Percentiles rank a stretch among this genome's conserved stretches.
These are phyloP conservation scores for Melopsittacus undulatus DNA, from an alignment of 2,797 vertebrate genomes.

Conservation along the genomic window DNA sequence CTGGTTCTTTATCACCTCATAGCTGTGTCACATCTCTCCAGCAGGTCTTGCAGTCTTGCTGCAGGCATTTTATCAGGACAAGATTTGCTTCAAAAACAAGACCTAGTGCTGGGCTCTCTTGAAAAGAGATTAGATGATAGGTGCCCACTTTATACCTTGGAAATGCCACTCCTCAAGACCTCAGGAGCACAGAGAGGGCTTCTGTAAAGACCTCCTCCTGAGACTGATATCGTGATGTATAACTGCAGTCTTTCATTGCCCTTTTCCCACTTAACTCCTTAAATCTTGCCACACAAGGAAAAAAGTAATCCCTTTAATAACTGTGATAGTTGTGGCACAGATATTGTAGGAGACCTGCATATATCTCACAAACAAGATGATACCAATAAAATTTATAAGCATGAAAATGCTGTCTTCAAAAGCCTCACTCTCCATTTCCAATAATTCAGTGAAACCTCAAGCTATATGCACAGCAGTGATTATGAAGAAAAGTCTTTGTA, in stretches of 20 bases:
- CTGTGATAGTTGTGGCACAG: constrained; percentile 26
- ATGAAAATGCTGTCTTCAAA: constrained; percentile 30
- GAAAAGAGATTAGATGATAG: neutral
- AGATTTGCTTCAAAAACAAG: neutral
- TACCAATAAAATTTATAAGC: constrained; percentile 44
- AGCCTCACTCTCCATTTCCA: constrained; percentile 6
- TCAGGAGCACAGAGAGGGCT: neutral
- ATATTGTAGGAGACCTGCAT: constrained; percentile 13
- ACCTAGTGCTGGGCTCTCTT: neutral
- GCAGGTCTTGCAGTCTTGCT: neutral
- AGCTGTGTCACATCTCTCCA: neutral
- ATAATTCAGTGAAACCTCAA: neutral
- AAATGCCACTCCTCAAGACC: neutral
- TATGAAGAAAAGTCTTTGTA: neutral
- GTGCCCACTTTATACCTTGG: neutral
- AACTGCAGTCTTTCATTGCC: neutral
- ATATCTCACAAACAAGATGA: neutral
- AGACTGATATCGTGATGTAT: neutral
- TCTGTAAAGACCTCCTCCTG: neutral
- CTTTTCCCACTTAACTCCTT: constrained; percentile 11
- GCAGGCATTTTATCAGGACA: neutral
- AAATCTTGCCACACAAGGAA: neutral
- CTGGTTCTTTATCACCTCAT: rapidly evolving
- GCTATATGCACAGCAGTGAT: neutral
- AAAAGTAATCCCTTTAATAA: constrained; percentile 39